Evolutionary conservation across 2,113 vertebrate genomes (phyloP).

Genomic region (Hassar affinis): DNA sequence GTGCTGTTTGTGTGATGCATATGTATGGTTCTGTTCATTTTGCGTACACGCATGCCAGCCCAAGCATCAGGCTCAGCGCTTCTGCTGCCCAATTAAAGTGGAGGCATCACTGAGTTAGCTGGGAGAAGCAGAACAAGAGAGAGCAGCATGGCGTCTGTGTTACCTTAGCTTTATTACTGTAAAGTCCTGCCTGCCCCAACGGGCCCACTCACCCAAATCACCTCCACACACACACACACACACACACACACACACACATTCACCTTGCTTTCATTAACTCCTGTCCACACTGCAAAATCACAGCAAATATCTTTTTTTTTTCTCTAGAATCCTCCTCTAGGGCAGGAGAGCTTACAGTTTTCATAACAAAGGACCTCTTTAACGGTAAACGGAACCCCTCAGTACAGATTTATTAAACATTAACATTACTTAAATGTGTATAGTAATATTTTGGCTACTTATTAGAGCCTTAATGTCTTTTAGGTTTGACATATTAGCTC

Average conservation of each 20-base stretch:
- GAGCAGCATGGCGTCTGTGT: slow-evolving; percentile 23
- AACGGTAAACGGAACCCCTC: background rate
- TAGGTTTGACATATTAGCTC: background rate
- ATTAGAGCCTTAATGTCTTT: background rate
- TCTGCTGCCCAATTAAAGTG: slow-evolving; percentile 57
- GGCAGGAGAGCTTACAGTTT: background rate
- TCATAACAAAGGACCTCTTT: background rate
- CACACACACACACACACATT: slow-evolving; percentile 6
- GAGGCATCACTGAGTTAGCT: slow-evolving; percentile 46
- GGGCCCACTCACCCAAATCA: slow-evolving; percentile 30
- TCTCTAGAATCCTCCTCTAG: background rate
- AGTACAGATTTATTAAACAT: background rate
- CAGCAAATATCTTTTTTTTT: slow-evolving; percentile 17
- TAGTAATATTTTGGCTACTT: background rate
- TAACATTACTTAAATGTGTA: background rate
- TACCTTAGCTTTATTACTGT: slow-evolving; percentile 41
- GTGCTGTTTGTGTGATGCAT: background rate
- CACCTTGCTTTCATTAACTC: slow-evolving; percentile 63
- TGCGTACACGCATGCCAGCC: slow-evolving; percentile 36
- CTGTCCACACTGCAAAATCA: slow-evolving; percentile 52
- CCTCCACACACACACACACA: slow-evolving; percentile 21
- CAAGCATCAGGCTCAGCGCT: slow-evolving; percentile 30
- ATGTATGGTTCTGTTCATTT: slow-evolving; percentile 48
- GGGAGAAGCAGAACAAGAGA: slow-evolving; percentile 9
- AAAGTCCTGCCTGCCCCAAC: slow-evolving; percentile 39